These are phyloP conservation scores for Drosophila sp. DNA, from an alignment of 1,140 invertebrate species.

Conservation along the genomic window DNA sequence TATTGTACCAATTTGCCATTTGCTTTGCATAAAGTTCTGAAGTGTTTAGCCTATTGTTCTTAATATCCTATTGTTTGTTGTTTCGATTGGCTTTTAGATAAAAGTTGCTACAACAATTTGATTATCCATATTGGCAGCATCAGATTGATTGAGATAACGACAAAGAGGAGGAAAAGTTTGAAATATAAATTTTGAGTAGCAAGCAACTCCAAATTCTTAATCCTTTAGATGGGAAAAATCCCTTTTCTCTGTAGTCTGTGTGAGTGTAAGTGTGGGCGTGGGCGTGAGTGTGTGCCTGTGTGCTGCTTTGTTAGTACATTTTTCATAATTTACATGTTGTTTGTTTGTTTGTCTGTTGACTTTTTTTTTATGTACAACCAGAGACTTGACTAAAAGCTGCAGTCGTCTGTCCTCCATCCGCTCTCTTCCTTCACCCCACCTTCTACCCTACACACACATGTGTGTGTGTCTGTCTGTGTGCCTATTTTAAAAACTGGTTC, in stretches of 20 bases:
- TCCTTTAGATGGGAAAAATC: constrained; percentile 2
- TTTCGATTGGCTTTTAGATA: not conserved
- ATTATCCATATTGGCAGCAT: not conserved
- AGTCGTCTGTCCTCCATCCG: constrained; percentile 6
- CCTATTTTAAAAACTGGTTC: constrained; percentile 60
- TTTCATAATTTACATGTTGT: constrained; percentile 80
- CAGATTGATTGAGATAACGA: not conserved
- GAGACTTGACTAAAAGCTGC: constrained; percentile 76
- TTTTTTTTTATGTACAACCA: constrained; percentile 77
- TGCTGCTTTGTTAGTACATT: constrained; percentile 75
- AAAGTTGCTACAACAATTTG: not conserved
- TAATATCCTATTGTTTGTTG: not conserved
- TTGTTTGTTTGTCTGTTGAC: constrained; percentile 75
- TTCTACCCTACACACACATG: not conserved
- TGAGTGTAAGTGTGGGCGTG: constrained; percentile 7
- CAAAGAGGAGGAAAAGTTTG: not conserved
- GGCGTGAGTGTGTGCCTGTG: constrained; percentile 28
- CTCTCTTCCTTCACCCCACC: not conserved
- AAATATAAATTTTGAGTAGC: not conserved
- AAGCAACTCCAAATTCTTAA: not conserved
- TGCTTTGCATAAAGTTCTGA: too few species aligned
- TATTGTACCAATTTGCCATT: too few species aligned
- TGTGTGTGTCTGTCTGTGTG: constrained; percentile 17
- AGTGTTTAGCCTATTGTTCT: too few species aligned
- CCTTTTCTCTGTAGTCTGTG: not conserved